Evolutionary conservation across 2,113 vertebrate genomes (phyloP).

Genomic region (Dolichallabes microphthalmus): DNA sequence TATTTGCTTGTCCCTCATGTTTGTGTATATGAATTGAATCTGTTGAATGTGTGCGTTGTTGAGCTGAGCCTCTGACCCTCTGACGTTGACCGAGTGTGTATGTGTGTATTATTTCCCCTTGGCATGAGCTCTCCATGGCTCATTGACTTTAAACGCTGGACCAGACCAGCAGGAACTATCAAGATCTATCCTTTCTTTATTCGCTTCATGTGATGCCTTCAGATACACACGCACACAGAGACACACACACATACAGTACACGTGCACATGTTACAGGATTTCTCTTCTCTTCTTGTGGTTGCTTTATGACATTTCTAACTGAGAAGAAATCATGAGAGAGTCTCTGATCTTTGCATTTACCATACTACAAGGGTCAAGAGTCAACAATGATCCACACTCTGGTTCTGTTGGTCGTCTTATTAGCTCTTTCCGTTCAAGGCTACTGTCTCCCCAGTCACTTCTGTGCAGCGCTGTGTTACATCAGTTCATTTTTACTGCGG

Average conservation of each 20-base stretch:
- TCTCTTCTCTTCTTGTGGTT: background rate
- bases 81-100: background rate
- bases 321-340: too few species aligned
- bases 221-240: background rate
- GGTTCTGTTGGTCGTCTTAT: too few species aligned
- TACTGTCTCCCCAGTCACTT: too few species aligned
- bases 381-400: too few species aligned
- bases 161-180: conserved; percentile 48
- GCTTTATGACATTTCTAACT: background rate
- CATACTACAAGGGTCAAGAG: too few species aligned
- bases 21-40: conserved; percentile 14
- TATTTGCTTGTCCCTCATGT: conserved; percentile 25
- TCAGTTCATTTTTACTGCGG: too few species aligned
- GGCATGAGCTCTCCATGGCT: conserved; percentile 21
- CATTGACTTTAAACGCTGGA: conserved; percentile 48
- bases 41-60: conserved; percentile 14
- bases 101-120: conserved; percentile 45
- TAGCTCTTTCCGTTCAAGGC: too few species aligned
- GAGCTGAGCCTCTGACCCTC: background rate
- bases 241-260: background rate
- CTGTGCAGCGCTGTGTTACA: too few species aligned
- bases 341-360: background rate
- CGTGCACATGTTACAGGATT: background rate
- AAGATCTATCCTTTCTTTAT: conserved; percentile 29
- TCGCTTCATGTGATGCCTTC: conserved; percentile 26